A percentile compares a stretch with the other conserved stretches of the same genome.
These are phyloP conservation scores for Dipodomys stephensi DNA, from an alignment of 2,113 vertebrate genomes.

Conservation along the genomic window DNA sequence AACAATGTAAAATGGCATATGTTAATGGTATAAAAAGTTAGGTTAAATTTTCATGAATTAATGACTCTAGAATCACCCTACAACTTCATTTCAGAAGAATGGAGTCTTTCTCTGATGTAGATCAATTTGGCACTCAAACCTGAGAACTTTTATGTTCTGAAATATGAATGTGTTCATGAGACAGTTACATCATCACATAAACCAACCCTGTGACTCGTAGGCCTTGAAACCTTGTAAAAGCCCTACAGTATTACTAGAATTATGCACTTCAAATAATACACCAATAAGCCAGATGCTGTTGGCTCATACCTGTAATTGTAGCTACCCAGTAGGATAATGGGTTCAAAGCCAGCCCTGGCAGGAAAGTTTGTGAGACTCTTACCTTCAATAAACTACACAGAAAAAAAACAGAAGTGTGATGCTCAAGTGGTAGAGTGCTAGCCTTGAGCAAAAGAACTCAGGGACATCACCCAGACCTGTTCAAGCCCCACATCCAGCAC, in stretches of 20 bases:
- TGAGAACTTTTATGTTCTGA: slow-evolving; percentile 18
- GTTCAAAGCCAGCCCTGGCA: too few species aligned
- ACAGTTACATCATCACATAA: neutral
- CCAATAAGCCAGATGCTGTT: too few species aligned
- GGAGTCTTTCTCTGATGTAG: neutral
- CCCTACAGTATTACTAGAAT: neutral
- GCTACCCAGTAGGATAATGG: too few species aligned
- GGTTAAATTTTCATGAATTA: neutral
- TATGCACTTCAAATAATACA: neutral
- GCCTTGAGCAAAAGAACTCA: too few species aligned
- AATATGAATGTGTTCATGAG: neutral
- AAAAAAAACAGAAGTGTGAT: too few species aligned
- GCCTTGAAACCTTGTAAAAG: neutral
- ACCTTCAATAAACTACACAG: too few species aligned
- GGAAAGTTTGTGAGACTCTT: too few species aligned
- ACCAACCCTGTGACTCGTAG: neutral
- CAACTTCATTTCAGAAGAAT: neutral
- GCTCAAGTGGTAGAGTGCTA: too few species aligned
- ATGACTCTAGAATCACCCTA: neutral
- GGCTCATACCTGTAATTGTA: too few species aligned
- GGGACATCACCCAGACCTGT: too few species aligned
- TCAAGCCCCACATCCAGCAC: too few species aligned
- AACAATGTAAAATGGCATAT: neutral
- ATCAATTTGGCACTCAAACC: neutral
- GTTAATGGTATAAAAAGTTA: neutral